Evolutionary conservation across 1,140 invertebrate species (phyloP).

Genomic region (Heliconius eleuchia): DNA sequence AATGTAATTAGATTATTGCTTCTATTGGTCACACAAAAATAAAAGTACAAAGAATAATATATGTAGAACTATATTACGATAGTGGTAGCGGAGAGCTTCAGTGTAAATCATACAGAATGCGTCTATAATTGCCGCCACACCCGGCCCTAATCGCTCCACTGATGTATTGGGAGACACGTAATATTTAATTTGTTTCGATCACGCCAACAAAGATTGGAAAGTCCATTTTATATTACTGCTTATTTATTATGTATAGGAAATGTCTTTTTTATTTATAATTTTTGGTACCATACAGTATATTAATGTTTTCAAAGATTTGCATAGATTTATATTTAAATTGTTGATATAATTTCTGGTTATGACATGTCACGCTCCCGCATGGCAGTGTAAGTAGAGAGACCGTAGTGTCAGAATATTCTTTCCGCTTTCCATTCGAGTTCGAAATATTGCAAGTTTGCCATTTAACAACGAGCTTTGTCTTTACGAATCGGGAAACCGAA

Average conservation of each 20-base stretch:
- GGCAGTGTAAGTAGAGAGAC: no score
- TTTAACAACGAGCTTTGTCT: no score
- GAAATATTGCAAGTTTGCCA: no score
- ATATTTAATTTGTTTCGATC: conserved; percentile 19
- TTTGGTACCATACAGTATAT: not conserved
- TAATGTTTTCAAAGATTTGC: no score
- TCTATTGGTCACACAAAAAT: not conserved
- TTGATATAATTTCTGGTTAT: no score
- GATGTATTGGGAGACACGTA: conserved; percentile 12
- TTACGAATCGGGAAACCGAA: no score
- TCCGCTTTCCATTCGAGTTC: no score
- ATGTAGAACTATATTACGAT: not conserved
- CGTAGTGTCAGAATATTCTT: no score
- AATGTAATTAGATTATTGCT: no score
- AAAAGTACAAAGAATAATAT: not conserved
- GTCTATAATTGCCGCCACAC: conserved; percentile 18
- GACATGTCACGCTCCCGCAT: no score
- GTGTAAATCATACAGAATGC: conserved; percentile 27
- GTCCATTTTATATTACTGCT: not conserved
- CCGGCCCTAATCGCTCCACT: conserved; percentile 19
- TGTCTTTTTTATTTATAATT: not conserved
- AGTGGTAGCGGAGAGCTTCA: not conserved
- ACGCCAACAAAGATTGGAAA: conserved; percentile 1
- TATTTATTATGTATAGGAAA: not conserved
- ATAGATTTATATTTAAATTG: no score